These are phyloP conservation scores for Leucozona laternaria DNA, from an alignment of 2,888 invertebrate species.

Conservation along the genomic window DNA sequence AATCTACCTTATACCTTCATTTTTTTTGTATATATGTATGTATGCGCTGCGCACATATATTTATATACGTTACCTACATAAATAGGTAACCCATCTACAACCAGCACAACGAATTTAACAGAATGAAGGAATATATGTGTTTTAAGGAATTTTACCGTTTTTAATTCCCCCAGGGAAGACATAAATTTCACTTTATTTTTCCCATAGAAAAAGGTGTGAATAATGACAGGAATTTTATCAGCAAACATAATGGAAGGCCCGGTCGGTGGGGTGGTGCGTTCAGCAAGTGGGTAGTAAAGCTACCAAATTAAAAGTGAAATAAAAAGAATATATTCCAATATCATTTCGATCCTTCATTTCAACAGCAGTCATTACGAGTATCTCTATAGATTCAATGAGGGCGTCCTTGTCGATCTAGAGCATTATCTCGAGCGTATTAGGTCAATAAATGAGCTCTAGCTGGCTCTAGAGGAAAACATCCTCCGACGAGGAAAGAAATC, in stretches of 20 bases:
- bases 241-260: conserved; percentile 38
- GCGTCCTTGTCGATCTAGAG: conserved; percentile 25
- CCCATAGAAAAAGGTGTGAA: conserved; percentile 72
- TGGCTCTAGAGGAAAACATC: conserved; percentile 13
- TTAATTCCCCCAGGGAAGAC: conserved; percentile 72
- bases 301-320: conserved; percentile 22
- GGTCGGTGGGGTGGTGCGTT: not conserved
- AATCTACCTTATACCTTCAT: conserved; percentile 15
- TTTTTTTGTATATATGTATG: not conserved
- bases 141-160: conserved; percentile 64
- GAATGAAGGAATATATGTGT: conserved; percentile 41
- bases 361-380: conserved; percentile 47
- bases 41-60: not conserved
- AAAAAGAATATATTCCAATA: conserved; percentile 59
- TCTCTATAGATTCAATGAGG: conserved; percentile 7
- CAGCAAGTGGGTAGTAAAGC: conserved; percentile 6
- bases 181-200: conserved; percentile 73
- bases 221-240: conserved; percentile 70
- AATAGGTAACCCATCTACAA: conserved; percentile 25
- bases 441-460: conserved; percentile 50
- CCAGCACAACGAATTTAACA: conserved; percentile 39
- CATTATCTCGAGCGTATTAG: conserved; percentile 20
- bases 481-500: conserved; percentile 45
- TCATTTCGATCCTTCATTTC: conserved; percentile 57
- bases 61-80: not conserved